Evolutionary conservation across 2,113 vertebrate genomes (phyloP), one percentile per base, ranked within the genome.

Genomic region (Saccopteryx leptura): DNA sequence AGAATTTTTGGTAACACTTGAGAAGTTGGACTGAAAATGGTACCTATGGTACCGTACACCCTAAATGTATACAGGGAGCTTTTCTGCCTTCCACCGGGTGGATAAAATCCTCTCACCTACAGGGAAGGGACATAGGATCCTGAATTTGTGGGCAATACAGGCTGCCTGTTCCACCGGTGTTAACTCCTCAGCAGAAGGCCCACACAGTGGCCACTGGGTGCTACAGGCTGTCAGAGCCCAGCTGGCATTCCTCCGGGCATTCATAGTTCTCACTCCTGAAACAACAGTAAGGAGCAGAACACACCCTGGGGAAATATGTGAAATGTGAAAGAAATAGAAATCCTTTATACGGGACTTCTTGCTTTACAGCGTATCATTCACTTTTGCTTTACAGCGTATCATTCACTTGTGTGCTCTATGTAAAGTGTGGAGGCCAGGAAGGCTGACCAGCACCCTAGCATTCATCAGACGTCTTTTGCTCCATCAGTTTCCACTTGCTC

Each of bases 131-230:
- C 15, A 10, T 10, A 7, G 56, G 19, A 31, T 28, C 78, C 39
- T 60, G 4, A 60, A 28, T 13, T 65, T 2, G 33, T 56, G 87
- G 33, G 65, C 58, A 10, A 23, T 4, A 23, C 2, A 8, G 61
- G 28, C 0, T 9, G 60, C 7, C 7, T 71, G n/a, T 23, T 61
- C 63, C 58, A 15, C 52, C 56, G 14, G 26, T 2, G 7, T 68
- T 17, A 1, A 26, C 8, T 28, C 26, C 33, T 8, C 78, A 26
- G 50, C 39, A 63, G 48, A 24, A 19, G 66, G 31, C 48, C 65
- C 26, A 3, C 56, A 0, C 11, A 13, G 76, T 1, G 4, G 85
- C 28, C 71, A 1, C 33, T 2, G 31, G 46, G 15, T 5, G 2
- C 15, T 7, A 6, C 23, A 5, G 19, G 61, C 13, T 86, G 21